phyloP scores from a whole-genome alignment of 2,113 vertebrate species.

The Corythornis vintsioides region DNA sequence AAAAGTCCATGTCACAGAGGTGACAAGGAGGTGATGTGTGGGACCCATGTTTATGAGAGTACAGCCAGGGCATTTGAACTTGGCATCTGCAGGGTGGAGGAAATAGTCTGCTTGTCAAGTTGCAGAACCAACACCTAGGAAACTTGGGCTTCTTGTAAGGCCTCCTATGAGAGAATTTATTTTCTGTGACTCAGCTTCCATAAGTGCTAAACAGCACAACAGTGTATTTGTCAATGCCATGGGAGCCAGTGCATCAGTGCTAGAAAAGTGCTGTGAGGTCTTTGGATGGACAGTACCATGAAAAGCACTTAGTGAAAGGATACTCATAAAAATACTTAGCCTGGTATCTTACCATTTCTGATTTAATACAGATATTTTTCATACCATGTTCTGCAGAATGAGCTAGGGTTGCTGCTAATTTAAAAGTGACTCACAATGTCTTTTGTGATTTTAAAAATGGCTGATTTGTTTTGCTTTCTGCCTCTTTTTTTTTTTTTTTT shows the following conservation, averaged over 20 bases:
- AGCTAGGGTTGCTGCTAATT: neutral
- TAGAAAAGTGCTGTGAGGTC: constrained; percentile 47
- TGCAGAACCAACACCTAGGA: neutral
- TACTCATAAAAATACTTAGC: neutral
- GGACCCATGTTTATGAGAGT: neutral
- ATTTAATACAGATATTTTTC: neutral
- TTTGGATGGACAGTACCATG: neutral
- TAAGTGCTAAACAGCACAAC: neutral
- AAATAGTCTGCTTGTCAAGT: neutral
- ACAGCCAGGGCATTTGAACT: neutral
- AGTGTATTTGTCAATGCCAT: constrained; percentile 36
- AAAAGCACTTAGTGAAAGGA: constrained; percentile 16
- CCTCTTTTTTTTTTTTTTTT: neutral
- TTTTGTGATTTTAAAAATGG: neutral
- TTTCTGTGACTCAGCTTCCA: constrained; percentile 47
- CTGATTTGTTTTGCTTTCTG: neutral
- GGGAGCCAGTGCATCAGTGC: neutral
- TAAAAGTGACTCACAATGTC: neutral
- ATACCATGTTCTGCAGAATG: neutral
- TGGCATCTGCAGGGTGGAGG: neutral
- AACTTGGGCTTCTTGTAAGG: neutral
- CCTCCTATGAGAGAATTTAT: constrained; percentile 4
- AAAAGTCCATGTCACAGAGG: neutral
- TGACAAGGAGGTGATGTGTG: neutral
- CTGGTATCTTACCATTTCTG: neutral